Evolutionary conservation across 2,113 vertebrate species (phyloP).

Genomic region (Cinclus cinclus): DNA sequence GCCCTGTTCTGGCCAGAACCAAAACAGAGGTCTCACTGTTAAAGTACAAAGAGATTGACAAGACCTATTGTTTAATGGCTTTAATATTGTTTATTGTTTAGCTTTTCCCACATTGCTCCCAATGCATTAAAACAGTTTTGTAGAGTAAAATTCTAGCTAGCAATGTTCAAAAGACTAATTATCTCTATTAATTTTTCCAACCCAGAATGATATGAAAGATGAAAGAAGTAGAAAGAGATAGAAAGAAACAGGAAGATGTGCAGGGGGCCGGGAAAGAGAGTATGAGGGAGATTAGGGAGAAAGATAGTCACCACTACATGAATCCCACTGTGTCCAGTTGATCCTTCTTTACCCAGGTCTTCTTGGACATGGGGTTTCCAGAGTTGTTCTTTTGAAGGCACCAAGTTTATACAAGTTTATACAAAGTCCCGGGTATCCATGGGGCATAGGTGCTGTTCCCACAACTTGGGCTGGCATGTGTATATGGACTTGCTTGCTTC

Average conservation of each 20-base stretch:
- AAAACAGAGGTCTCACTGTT: background rate
- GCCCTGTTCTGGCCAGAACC: background rate
- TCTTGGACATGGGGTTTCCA: background rate
- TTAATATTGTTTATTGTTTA: background rate
- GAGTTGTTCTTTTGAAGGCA: background rate
- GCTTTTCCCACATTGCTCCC: background rate
- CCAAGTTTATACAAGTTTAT: background rate
- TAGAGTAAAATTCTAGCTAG: background rate
- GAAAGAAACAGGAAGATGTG: background rate
- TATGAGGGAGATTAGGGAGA: background rate
- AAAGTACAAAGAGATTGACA: background rate
- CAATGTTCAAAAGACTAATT: background rate
- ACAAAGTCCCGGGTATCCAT: background rate
- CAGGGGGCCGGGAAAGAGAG: background rate
- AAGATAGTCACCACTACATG: fast-evolving
- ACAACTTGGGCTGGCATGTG: background rate
- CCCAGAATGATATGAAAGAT: background rate
- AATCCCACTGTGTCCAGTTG: fast-evolving
- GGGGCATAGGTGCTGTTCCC: background rate
- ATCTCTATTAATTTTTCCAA: background rate
- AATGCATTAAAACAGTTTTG: background rate
- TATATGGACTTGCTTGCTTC: background rate
- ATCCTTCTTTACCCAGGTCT: background rate
- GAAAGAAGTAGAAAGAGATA: background rate
- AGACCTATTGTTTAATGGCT: background rate